Base-by-base conservation (phyloP, 2,113 vertebrate genomes). In the Indicator maculatus region DNA sequence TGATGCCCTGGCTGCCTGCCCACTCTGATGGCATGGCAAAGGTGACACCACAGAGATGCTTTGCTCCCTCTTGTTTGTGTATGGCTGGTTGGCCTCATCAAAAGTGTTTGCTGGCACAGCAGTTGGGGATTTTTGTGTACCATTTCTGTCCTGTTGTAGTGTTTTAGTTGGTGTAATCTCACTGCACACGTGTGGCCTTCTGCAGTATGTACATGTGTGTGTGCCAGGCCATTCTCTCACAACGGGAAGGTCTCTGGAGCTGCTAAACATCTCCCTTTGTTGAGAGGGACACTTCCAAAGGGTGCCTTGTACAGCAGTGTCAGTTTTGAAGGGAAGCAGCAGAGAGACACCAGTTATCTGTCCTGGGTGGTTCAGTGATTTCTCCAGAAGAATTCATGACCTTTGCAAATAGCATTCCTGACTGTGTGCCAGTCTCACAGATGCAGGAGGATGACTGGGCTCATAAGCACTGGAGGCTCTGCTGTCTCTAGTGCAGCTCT, bases 171-270 rank as follows among this genome's bases (percentile, higher is more conserved):
- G 41, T 20, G 8, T 76, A n/a, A 79, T 63, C 19, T 33, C 28
- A 47, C 24, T 66, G n/a, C 21, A 8, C 5, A 11, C 4, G 8
- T 44, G 44, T 45, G 58, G 38, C 50, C 52, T 17, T 84, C 38
- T 65, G 30, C 70, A 86, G 36, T 30, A 8, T 0, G 8, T 36
- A 26, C 11, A 1, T 33, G 8, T 1, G 3, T 3, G 45, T 9
- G 39, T 36, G 30, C 39, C 39, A 8, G 13, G 45, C n/a, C 36
- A 7, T 50, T 24, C 24, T 50, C 66, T 66, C 15, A 16, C 3
- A 58, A 39, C 26, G 33, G 52, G 28, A 70, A 4, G 39, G 15
- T 70, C 26, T 50, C 27, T 70, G 23, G 17, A n/a, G 50, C 56
- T 91, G 77, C 73, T 53, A 38, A 88, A 33, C 36, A 58, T 30